Conservation (phyloP, 2,888 invertebrate species). For the Ramazzottius varieornatus region DNA sequence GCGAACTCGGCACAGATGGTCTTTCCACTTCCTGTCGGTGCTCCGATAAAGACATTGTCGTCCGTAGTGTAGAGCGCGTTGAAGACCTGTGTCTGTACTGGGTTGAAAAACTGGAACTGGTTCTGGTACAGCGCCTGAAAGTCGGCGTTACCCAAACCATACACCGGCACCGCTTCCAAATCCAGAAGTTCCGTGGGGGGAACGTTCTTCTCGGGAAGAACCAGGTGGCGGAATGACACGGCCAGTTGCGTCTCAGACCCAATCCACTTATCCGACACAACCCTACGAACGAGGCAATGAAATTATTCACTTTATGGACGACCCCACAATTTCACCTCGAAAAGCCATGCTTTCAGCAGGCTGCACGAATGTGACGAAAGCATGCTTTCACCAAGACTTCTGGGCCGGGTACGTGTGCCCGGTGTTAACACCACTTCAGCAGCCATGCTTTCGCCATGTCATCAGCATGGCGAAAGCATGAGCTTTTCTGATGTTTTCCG, state of each 20-base stretch:
- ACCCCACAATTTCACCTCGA: constrained; percentile 4
- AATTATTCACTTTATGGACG: constrained; percentile 15
- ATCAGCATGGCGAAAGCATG: too few relatives aligned
- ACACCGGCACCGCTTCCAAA: constrained; percentile 64
- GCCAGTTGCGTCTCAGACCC: constrained; percentile 84
- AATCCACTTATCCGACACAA: constrained; percentile 70
- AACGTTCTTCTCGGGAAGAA: constrained; percentile 87
- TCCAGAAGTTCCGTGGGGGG: constrained; percentile 91
- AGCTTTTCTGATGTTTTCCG: too few relatives aligned
- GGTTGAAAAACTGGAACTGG: constrained; percentile 76
- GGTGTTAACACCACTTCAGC: too few relatives aligned
- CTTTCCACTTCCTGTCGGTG: constrained; percentile 62
- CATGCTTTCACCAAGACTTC: too few relatives aligned
- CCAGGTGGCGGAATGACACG: constrained; percentile 83
- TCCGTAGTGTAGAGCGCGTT: constrained; percentile 93
- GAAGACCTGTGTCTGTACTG: constrained; percentile 95
- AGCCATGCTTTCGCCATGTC: too few relatives aligned
- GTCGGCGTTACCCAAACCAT: constrained; percentile 52
- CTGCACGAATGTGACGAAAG: too few relatives aligned
- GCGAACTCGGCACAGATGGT: constrained; percentile 89
- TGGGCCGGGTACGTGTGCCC: too few relatives aligned
- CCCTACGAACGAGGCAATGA: too few relatives aligned
- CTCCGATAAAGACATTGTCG: constrained; percentile 76
- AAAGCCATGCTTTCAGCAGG: not conserved
- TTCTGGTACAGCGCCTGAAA: constrained; percentile 62